Base-by-base conservation (phyloP, 2,113 vertebrate genomes). In the Alethe diademata region DNA sequence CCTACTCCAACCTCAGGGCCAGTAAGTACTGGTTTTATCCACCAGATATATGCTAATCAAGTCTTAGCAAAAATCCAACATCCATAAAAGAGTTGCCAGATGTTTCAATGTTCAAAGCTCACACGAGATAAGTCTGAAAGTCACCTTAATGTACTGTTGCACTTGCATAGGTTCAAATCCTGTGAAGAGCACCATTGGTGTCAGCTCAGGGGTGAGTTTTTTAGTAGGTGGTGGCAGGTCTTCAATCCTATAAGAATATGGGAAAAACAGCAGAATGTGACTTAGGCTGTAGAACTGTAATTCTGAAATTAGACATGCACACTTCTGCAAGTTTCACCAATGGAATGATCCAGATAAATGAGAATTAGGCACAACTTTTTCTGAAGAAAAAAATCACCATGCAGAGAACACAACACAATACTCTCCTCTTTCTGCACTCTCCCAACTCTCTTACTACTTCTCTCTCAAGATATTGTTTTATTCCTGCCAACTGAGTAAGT, bases 141-240 rank as follows among this genome's bases (percentile, higher is more conserved):
- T 97, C 90, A 99, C 99, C 99, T 99, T 99, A 48, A 99, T 98
- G 96, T 98, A 99, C 95, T 99, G 99, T 18, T 99, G 99, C 15
- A 98, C 98, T 78, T 99, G 99, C 28, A 94, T 65, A 40, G 99
- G 99, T 93, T 99, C 99, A 80, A 99, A 99, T 19, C 99, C 99
- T 14, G 99, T 99, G 97, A 99, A 99, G 60, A 99, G 97, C 91
- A 99, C 98, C 12, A 97, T 93, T 7, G 99, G 99, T 0, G 98
- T 99, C 80, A 98, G 93, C 69, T 99, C 99, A 5, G 99, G 98
- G 6, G 98, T 98, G 51, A 99, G 97, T 95, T 99, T 99, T 93
- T 99, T 99, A 50, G 97, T 98, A 48, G 99, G 98, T 18, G 98
- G 98, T 1, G 99, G 99, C 24, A 99, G 84, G 86, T 99, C 99